A percentile compares a stretch with the other conserved stretches of the same genome.
Evolutionary conservation across 1,140 invertebrate species (phyloP).

Genomic region (Ceratoteleas bidentatus): DNA sequence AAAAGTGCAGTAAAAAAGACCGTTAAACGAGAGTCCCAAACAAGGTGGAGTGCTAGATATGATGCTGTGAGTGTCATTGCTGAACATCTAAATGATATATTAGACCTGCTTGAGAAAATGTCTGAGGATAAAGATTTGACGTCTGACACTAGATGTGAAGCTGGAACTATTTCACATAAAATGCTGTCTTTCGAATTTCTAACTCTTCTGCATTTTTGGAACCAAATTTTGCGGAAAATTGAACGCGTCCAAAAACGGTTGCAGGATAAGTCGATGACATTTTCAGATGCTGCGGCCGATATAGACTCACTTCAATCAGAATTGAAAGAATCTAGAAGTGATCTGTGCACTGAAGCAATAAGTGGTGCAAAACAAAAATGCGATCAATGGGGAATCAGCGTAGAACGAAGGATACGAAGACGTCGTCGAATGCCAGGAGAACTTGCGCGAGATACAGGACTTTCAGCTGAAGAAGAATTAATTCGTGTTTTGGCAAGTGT

Average conservation of each 20-base stretch:
- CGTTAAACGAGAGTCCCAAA: background rate
- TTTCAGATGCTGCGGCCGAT: background rate
- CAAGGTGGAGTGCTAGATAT: conserved; percentile 2
- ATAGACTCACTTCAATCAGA: background rate
- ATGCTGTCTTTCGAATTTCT: background rate
- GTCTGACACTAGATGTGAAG: background rate
- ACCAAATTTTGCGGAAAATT: background rate
- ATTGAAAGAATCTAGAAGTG: background rate
- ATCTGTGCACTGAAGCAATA: background rate
- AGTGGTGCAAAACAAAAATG: background rate
- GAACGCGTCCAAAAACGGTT: conserved; percentile 3
- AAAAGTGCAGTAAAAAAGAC: background rate
- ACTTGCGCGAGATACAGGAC: too few species aligned
- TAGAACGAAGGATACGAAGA: too few species aligned
- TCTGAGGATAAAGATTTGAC: background rate
- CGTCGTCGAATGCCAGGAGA: too few species aligned
- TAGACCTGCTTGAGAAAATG: conserved; percentile 5
- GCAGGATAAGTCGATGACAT: background rate
- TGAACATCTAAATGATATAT: background rate
- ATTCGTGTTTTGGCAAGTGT: too few species aligned
- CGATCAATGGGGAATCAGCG: background rate
- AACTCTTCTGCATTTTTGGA: background rate
- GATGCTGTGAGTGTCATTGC: background rate
- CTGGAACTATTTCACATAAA: background rate
- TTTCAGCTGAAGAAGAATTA: too few species aligned